A percentile compares a stretch with the other conserved stretches of the same genome.
Evolutionary conservation across 2,113 vertebrate species (phyloP).

Genomic region (Vulpes lagopus): DNA sequence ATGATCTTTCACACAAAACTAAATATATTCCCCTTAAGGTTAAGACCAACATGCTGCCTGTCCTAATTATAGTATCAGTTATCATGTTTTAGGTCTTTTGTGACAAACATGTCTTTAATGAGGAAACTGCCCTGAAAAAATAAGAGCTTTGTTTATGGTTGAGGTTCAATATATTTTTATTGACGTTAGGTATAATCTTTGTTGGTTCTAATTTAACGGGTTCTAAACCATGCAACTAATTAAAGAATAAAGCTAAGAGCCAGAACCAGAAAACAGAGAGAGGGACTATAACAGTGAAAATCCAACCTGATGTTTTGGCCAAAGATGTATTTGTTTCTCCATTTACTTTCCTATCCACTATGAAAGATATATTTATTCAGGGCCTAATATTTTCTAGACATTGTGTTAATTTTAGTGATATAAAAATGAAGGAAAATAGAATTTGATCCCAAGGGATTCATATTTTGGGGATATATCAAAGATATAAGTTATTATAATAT

Average conservation of each 20-base stretch:
- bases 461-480: background rate
- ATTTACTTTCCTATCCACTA: background rate
- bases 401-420: background rate
- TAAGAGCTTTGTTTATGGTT: background rate
- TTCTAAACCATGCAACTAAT: background rate
- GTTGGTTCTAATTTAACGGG: background rate
- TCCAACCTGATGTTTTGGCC: background rate
- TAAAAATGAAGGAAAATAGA: slow-evolving; percentile 28
- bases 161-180: background rate
- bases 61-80: background rate
- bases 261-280: background rate
- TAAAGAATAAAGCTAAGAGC: background rate
- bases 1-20: background rate
- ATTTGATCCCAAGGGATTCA: background rate
- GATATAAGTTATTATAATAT: background rate
- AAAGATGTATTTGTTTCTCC: background rate
- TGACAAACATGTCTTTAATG: background rate
- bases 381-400: background rate
- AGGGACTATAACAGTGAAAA: background rate
- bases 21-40: background rate
- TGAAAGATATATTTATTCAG: slow-evolving; percentile 14
- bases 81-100: background rate
- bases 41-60: background rate
- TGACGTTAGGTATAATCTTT: background rate
- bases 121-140: background rate